Evolutionary conservation across 2,797 vertebrate species (phyloP), one percentile per base, ranked within the genome.

Genomic region (Echeneis naucrates): DNA sequence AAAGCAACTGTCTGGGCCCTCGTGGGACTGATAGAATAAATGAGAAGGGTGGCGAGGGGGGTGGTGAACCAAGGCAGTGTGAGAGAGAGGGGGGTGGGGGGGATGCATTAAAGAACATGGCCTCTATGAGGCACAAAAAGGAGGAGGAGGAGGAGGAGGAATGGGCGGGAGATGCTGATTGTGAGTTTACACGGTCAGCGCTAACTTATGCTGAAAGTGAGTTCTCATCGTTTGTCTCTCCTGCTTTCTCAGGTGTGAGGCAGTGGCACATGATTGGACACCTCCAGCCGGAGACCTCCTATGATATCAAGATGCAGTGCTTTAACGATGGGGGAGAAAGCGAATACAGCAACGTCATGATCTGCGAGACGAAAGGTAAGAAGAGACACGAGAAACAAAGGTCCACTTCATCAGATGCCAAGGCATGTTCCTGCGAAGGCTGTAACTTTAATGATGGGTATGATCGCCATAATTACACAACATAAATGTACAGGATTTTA

Each of bases 291-390:
- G 97, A 99, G 90, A 99, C 97, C 0, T 99, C 97, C 0, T 99
- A 99, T 0, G 97, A 99, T 80, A 98, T 99, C 78, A 99, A 99
- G 83, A 98, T 99, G 97, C 97, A 98, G 77, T 99, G 97, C 72
- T 99, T 95, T 33, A 98, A 98, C 0, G 96, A 96, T 13, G 96
- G 96, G 0, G 97, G 97, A 0, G 94, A 97, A 84, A 99, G 97
- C 1, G 97, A 99, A 47, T 99, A 96, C 89, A 99, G 97, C 89
- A 99, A 99, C 24, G 97, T 98, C 84, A 99, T 99, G 97, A 98
- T 99, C 91, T 98, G 97, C 0, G 97, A 99, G 88, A 99, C 97
- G 37, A 97, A 95, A 96, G 97, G 97, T 98, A 85, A 90, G 94
- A 48, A 55, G 26, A 38, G 68, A 83, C 69, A 61, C 35, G 26